Evolutionary conservation across 2,888 invertebrate species (phyloP).

Genomic region (Macrophya alboannulata): DNA sequence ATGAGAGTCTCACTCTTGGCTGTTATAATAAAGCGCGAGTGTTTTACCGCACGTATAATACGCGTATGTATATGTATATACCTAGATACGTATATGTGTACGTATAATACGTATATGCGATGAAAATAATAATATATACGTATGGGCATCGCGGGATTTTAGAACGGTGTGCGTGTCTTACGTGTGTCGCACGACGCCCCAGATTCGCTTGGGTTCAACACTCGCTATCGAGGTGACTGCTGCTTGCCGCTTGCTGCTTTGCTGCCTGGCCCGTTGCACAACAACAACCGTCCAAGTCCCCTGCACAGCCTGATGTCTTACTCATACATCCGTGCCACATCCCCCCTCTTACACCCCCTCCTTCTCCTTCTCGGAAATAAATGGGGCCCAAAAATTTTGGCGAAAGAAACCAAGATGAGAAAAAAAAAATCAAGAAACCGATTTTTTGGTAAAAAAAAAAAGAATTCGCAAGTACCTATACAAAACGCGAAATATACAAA

Average conservation of each 20-base stretch:
- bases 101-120: background rate
- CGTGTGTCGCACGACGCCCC: conserved; percentile 79
- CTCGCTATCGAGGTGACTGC: conserved; percentile 80
- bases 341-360: conserved; percentile 69
- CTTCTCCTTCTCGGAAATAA: background rate
- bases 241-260: conserved; percentile 65
- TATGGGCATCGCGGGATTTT: conserved; percentile 7
- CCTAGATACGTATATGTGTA: conserved; percentile 32
- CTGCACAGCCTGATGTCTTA: background rate
- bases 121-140: background rate
- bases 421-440: no score
- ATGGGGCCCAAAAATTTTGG: background rate
- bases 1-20: background rate
- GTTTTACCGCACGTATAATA: conserved; percentile 3
- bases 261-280: conserved; percentile 69
- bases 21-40: conserved; percentile 10
- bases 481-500: no score
- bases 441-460: no score
- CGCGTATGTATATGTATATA: conserved; percentile 17
- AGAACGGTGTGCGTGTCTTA: conserved; percentile 57
- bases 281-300: conserved; percentile 61
- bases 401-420: background rate
- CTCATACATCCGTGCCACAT: conserved; percentile 58
- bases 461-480: no score
- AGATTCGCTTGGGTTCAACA: conserved; percentile 79